Evolutionary conservation across 2,113 vertebrate species (phyloP), one percentile per base, ranked within the genome.

Genomic region (Rhea americana): DNA sequence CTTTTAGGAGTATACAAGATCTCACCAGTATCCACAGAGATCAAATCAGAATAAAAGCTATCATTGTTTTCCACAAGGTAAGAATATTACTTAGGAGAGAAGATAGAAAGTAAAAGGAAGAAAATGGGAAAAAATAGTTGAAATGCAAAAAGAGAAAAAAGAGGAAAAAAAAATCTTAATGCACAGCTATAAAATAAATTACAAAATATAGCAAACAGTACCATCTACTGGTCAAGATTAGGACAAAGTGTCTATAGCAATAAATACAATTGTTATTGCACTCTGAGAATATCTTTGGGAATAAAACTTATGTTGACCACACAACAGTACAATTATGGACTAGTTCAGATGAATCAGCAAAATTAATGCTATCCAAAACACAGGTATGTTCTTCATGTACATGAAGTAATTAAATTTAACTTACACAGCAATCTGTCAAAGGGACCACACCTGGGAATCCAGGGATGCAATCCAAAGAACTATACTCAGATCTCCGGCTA

Each of bases 161-260:
- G 21, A 26, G 0, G 48, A 11, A 45, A 50, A 85, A 62, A 6
- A 1, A 1, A 51, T 45, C 51, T 68, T 78, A 65, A 88, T 41
- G 32, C 43, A 80, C 28, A 59, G 67, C 77, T 95, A 89, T 65
- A 94, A 93, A 93, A 87, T 89, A 71, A 94, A 96, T 87, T 74
- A 93, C 75, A 97, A 98, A 97, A 93, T 92, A 65, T 94, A 97
- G 96, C 82, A 96, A 96, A 97, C 82, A 97, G 93, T 96, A 97
- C 98, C 98, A 97, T 98, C 98, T 98, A 97, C 98, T 98, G 98
- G 98, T 94, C 97, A 97, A 97, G 85, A 79, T 50, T 68, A 96
- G 93, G 95, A 97, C 97, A 92, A 93, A 94, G 93, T 94, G 53
- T 84, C 55, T 61, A 66, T 30, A 37, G 53, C 53, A 80, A 80